Percentiles rank a stretch among this genome's conserved stretches.
Evolutionary conservation across 2,113 vertebrate species (phyloP).

Genomic region (Prunella himalayana): DNA sequence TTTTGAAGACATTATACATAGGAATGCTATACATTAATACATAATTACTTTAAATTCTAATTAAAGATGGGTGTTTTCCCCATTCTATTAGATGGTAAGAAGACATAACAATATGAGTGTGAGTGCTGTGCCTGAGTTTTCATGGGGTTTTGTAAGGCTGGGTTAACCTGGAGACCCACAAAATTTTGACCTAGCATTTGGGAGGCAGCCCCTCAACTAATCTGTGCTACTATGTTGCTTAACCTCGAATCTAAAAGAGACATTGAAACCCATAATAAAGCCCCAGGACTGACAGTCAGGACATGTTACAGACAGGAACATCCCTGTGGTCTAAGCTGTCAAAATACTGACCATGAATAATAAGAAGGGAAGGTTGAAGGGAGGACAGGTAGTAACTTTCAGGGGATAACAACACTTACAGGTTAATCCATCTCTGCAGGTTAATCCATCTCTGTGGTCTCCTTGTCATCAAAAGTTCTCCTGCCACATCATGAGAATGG

Average conservation of each 20-base stretch:
- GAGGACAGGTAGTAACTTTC: neutral
- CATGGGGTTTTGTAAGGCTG: neutral
- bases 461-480: neutral
- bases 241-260: neutral
- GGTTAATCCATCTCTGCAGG: neutral
- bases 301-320: neutral
- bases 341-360: neutral
- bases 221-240: neutral
- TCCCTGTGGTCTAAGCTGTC: neutral
- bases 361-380: neutral
- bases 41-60: neutral
- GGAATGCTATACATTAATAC: neutral
- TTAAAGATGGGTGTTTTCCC: neutral
- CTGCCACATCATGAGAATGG: neutral
- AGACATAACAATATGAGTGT: neutral
- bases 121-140: neutral
- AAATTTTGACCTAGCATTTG: neutral
- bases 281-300: neutral
- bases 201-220: neutral
- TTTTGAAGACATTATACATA: neutral
- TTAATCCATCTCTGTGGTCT: neutral
- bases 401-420: neutral
- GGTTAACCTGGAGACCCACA: neutral
- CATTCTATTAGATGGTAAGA: neutral
- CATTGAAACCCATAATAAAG: neutral